Percentiles rank a stretch among this genome's conserved stretches.
These are phyloP conservation scores for Pemphigus obesinymphae DNA, from an alignment of 1,140 invertebrate species.

Conservation along the genomic window DNA sequence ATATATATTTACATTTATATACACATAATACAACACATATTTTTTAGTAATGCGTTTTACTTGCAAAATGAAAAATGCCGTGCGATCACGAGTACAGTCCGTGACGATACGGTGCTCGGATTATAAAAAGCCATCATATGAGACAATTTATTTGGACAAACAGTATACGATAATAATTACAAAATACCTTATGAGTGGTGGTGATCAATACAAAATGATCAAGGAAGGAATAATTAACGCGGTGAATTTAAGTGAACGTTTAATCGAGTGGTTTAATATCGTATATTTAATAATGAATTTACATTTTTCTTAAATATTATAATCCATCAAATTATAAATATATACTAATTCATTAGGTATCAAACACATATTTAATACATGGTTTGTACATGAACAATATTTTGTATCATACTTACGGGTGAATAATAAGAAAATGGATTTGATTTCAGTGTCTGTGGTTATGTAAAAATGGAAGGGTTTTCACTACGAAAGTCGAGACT, in stretches of 20 bases:
- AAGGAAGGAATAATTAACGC: not conserved
- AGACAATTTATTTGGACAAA: constrained; percentile 46
- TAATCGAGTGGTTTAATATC: not conserved
- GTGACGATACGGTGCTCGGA: constrained; percentile 53
- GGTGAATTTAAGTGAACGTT: not conserved
- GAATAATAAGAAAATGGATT: not conserved
- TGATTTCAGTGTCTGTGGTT: too few species aligned
- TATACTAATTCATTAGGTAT: too few species aligned
- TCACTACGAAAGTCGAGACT: too few species aligned
- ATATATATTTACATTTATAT: too few species aligned
- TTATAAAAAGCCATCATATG: constrained; percentile 55
- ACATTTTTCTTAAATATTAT: not conserved
- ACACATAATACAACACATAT: too few species aligned
- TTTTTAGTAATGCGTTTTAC: constrained; percentile 50
- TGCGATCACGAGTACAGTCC: constrained; percentile 54
- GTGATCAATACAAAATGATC: constrained; percentile 53
- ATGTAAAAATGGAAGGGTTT: too few species aligned
- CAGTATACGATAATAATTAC: constrained; percentile 54
- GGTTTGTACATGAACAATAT: not conserved
- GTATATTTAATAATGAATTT: not conserved
- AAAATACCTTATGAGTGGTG: constrained; percentile 56
- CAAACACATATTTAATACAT: not conserved
- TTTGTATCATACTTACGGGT: too few species aligned
- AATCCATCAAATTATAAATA: too few species aligned
- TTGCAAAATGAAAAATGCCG: constrained; percentile 56